Percentiles rank a stretch among this genome's conserved stretches.
Conservation (phyloP, 2,888 invertebrate species). For the Camponotus fellah region DNA sequence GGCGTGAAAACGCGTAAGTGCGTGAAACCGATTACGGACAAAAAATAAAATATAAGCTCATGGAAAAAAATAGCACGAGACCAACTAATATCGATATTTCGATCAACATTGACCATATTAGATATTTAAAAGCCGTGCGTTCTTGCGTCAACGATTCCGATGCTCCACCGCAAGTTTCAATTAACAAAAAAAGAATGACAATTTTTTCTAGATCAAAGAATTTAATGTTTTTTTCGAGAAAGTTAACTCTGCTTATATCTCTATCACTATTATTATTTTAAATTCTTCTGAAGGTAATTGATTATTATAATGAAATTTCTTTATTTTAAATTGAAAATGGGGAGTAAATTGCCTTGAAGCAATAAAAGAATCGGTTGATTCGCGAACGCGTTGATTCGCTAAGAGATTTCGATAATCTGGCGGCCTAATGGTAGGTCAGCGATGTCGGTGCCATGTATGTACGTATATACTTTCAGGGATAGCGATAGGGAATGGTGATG, state of each 20-base stretch:
- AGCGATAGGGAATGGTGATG: constrained; percentile 3
- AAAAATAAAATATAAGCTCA: neutral
- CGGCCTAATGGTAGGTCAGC: constrained; percentile 1
- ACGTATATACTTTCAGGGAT: constrained; percentile 5
- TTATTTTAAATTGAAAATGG: neutral
- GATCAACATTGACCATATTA: neutral
- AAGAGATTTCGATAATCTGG: constrained; percentile 9
- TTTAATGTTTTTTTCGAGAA: neutral
- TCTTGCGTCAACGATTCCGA: constrained; percentile 45
- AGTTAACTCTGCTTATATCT: neutral
- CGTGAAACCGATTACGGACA: neutral
- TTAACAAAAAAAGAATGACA: neutral
- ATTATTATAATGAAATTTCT: neutral
- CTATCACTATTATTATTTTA: neutral
- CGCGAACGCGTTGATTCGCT: neutral
- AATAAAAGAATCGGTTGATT: neutral
- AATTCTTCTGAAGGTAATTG: neutral
- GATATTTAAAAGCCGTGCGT: neutral
- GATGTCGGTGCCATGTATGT: constrained; percentile 5
- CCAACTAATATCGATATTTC: constrained; percentile 9
- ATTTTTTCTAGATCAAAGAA: neutral
- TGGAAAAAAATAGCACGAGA: neutral
- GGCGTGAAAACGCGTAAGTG: neutral
- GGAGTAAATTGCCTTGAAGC: neutral
- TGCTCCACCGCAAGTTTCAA: neutral